Base-by-base conservation (phyloP, 2,113 vertebrate species). In the Puma concolor region DNA sequence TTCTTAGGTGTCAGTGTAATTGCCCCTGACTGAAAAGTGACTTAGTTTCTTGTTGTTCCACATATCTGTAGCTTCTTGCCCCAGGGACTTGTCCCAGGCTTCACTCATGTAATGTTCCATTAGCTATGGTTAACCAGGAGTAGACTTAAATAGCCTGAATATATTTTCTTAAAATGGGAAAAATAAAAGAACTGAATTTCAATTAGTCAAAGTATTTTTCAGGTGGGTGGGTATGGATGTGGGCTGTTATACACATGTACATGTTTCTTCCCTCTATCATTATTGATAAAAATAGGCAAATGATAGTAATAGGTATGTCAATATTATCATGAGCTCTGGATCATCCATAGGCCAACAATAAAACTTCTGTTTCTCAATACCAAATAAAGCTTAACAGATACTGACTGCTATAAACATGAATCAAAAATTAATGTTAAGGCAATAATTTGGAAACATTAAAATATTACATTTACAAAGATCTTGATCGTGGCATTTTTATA, bases 1-100 rank as follows among this genome's bases (percentile, higher is more conserved):
- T 95, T 96, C 94, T 87, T 74, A 92, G 87, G 80, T 94, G 84
- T 96, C 97, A 94, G 31, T 81, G 60, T 98, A 96, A 98, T 97
- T 98, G 96, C 25, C 76, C 90, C 84, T 92, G 97, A 98, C 97
- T 92, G 76, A 90, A 81, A 72, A 95, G 88, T 90, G 90, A 96
- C 95, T 98, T 96, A 12, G 86, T 88, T 96, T 97, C 95, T 92
- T 96, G 89, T 74, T 95, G 79, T 94, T 95, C 89, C 80, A 94
- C 67, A 19, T 84, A 82, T 92, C 93, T 96, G 72, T 95, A 77
- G 87, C 50, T 96, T 96, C 92, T 97, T 90, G 96, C 96, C 92
- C 97, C 95, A 94, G 96, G 96, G 83, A 92, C 83, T 81, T 89
- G 74, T 92, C 60, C 38, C 57, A 94, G 79, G 17, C 44, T 95